Evolutionary conservation across 2,888 invertebrate species (phyloP), one percentile per base, ranked within the genome.

Genomic region (Hartigia nigra): DNA sequence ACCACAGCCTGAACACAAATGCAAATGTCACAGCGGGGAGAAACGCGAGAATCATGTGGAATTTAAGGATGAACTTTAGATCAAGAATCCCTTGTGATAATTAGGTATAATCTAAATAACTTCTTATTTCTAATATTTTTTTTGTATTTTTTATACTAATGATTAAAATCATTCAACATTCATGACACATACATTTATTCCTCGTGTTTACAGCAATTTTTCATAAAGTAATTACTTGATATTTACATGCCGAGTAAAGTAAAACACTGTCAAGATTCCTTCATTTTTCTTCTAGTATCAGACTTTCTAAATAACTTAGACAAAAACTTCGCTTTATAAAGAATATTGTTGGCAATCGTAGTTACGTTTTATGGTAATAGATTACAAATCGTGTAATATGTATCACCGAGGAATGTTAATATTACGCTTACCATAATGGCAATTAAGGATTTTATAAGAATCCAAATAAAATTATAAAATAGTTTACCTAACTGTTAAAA

Each of bases 51-150:
- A 76, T 76, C 70, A 79, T 14, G 31, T 31, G 23, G 80, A 80
- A 72, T 82, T 83, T 74, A 92, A 92, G 88, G 92, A 92, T 86
- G 93, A 93, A 88, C 87, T 93, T 76, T 93, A 90, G 89, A 76
- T 37, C 69, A 74, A 72, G 32, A 34, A 72, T 72, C 9, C 72
- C 32, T 72, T 34, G 31, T 34, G 32, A 72, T 72, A 32, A 12
- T 72, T 72, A 72, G 9, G 32, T 72, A 72, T 32, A 72, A 72
- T 72, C 12, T 72, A 12, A 32, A 31, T 72, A 31, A 14, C 72
- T 23, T 9, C 55, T 55, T 23, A 72, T 9, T 31, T 31, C 0
- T 72, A 31, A 72, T 72, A 4, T 72, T 31, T 72, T 34, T 70
- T 70, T 31, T 70, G 70, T 70, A n/a, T 72, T 31, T 70, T 12